These are phyloP conservation scores for Morus bassanus DNA, from an alignment of 2,797 vertebrate species.

Conservation along the genomic window DNA sequence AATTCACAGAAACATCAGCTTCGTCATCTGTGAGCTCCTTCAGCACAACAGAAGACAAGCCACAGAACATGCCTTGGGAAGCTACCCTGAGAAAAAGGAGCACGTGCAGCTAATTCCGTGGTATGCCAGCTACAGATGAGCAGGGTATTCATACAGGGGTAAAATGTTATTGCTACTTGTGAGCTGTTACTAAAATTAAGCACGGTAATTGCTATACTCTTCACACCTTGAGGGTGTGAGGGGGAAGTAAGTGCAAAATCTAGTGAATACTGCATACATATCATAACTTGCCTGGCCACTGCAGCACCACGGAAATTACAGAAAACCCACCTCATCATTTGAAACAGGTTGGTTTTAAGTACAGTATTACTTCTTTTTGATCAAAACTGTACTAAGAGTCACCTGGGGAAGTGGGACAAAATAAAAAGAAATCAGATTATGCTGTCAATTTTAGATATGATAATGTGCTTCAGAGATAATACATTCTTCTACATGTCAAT, in stretches of 20 bases:
- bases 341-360: neutral
- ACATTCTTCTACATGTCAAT: constrained; percentile 46
- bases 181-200: neutral
- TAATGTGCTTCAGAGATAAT: constrained; percentile 61
- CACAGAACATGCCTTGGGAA: neutral
- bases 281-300: neutral
- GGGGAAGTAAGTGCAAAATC: neutral
- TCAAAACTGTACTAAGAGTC: neutral
- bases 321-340: neutral
- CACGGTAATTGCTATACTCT: neutral
- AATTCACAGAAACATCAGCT: neutral
- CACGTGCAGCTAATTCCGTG: neutral
- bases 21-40: neutral
- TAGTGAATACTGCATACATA: neutral
- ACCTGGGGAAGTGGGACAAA: neutral
- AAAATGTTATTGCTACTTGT: neutral
- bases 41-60: neutral
- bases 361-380: neutral
- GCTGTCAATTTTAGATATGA: constrained; percentile 62
- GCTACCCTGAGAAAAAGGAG: neutral
- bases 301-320: neutral
- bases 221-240: neutral
- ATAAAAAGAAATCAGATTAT: constrained; percentile 45
- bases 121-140: neutral
- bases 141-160: neutral